phyloP scores from a whole-genome alignment of 2,888 invertebrate species.

The Coenonympha glycerion region DNA sequence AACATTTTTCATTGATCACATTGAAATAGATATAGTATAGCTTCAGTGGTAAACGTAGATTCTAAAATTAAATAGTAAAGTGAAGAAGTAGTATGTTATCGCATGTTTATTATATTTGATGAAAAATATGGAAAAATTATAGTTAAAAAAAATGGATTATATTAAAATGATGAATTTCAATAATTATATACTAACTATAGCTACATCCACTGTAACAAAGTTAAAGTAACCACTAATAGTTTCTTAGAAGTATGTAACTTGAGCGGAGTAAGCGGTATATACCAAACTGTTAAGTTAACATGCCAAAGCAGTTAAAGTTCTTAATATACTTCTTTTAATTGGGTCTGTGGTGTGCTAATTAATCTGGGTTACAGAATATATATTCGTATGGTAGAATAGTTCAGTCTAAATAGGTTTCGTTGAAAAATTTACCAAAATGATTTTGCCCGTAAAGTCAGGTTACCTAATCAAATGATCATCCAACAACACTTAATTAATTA shows the following conservation, averaged over 20 bases:
- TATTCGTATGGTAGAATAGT: neutral
- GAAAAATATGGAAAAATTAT: too few species aligned
- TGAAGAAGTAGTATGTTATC: too few species aligned
- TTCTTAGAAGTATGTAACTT: constrained; percentile 2
- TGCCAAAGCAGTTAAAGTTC: neutral
- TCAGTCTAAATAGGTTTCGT: neutral
- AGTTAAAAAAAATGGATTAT: too few species aligned
- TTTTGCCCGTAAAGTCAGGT: neutral
- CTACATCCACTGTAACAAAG: neutral
- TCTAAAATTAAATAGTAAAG: too few species aligned
- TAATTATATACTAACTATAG: neutral
- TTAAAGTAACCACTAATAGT: constrained; percentile 11
- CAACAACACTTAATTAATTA: neutral
- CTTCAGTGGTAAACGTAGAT: too few species aligned
- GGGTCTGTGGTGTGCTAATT: neutral
- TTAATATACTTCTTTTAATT: neutral
- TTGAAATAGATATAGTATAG: too few species aligned
- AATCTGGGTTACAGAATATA: neutral
- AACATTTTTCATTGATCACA: too few species aligned
- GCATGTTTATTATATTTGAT: too few species aligned
- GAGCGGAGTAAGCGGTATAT: neutral
- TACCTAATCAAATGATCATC: neutral
- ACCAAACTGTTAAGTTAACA: constrained; percentile 4
- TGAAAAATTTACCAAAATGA: neutral
- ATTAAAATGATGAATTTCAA: too few species aligned